Conservation (phyloP, 2,797 vertebrate genomes). For the Schizopygopsis malacanthus region DNA sequence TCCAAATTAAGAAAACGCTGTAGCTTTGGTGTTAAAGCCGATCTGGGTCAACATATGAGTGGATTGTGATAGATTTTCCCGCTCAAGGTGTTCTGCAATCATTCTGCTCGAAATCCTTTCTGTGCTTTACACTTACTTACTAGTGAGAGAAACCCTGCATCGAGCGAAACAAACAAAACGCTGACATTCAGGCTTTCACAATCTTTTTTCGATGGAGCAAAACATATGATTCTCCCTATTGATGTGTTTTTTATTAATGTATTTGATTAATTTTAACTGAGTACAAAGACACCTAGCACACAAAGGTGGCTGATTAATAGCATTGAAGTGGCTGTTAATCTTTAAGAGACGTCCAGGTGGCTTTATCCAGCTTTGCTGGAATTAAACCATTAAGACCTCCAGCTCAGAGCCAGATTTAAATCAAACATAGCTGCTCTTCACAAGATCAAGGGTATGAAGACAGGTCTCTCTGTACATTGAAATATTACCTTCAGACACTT, state of each 20-base stretch:
- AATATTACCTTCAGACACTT: slow-evolving; percentile 30
- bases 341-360: slow-evolving; percentile 27
- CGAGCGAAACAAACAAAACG: background rate
- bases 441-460: background rate
- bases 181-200: background rate
- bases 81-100: background rate
- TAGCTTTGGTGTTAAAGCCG: background rate
- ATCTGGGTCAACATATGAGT: background rate
- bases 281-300: background rate
- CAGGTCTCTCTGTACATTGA: background rate
- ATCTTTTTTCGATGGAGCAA: background rate
- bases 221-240: background rate
- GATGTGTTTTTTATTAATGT: background rate
- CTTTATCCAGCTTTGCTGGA: slow-evolving; percentile 39
- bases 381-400: slow-evolving; percentile 32
- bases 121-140: background rate
- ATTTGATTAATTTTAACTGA: background rate
- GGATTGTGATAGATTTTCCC: background rate
- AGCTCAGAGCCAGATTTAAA: slow-evolving; percentile 1
- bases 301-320: slow-evolving; percentile 25
- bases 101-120: background rate
- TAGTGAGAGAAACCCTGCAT: background rate
- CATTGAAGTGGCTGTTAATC: slow-evolving; percentile 12
- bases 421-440: slow-evolving; percentile 2
- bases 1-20: background rate